Percentiles rank a stretch among this genome's conserved stretches.
Conservation (phyloP, 2,888 invertebrate species). For the Nebria brevicollis region DNA sequence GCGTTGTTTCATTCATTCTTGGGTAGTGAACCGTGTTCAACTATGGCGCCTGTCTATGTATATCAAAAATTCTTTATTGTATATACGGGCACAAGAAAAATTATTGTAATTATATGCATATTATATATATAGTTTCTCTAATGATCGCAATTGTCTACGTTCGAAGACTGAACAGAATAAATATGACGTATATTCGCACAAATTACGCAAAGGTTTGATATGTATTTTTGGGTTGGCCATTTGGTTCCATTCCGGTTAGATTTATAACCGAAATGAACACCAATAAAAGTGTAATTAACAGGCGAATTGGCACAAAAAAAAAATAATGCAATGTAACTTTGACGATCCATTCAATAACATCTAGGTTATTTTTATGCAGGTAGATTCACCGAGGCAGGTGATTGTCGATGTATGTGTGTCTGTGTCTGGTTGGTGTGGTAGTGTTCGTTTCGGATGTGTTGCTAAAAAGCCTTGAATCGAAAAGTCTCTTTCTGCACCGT, state of each 20-base stretch:
- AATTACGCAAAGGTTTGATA: too few relatives aligned
- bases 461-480: background rate
- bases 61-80: too few relatives aligned
- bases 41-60: too few relatives aligned
- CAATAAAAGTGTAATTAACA: background rate
- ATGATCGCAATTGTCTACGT: too few relatives aligned
- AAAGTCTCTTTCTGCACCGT: constrained; percentile 1
- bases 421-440: background rate
- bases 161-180: too few relatives aligned
- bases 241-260: background rate
- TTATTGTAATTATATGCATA: too few relatives aligned
- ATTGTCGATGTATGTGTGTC: background rate
- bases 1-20: too few relatives aligned
- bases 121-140: too few relatives aligned
- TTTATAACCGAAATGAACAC: background rate
- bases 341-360: background rate
- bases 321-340: background rate
- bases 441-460: background rate
- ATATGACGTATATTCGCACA: too few relatives aligned
- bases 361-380: background rate
- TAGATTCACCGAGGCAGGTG: background rate
- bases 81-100: too few relatives aligned
- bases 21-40: too few relatives aligned
- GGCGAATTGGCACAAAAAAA: background rate
- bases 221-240: too few relatives aligned